Evolutionary conservation across 1,140 invertebrate genomes (phyloP).

Genomic region (Theocolax elegans): DNA sequence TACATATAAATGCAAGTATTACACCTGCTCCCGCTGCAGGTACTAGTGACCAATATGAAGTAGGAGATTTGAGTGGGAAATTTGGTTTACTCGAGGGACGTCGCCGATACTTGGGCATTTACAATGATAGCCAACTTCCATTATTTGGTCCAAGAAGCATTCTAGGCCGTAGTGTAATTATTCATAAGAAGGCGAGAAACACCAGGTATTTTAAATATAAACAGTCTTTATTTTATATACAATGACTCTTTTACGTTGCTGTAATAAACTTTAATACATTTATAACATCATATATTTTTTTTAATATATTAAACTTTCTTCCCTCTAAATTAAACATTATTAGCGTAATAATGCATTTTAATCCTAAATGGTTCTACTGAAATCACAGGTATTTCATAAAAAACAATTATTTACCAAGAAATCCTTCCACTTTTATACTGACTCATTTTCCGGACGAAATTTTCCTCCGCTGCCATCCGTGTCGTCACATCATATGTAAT

Average conservation of each 20-base stretch:
- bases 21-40: conserved; percentile 74
- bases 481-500: too few relatives aligned
- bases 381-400: too few relatives aligned
- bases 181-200: conserved; percentile 78
- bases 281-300: too few relatives aligned
- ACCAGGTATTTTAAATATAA: conserved; percentile 56
- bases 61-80: conserved; percentile 92
- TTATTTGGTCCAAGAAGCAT: conserved; percentile 87
- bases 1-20: conserved; percentile 72
- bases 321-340: too few relatives aligned
- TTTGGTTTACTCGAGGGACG: conserved; percentile 79
- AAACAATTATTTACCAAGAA: too few relatives aligned
- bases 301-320: too few relatives aligned
- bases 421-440: too few relatives aligned
- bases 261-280: background rate
- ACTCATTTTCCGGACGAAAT: too few relatives aligned
- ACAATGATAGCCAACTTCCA: conserved; percentile 86
- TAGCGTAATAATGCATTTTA: too few relatives aligned
- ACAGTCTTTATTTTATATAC: background rate
- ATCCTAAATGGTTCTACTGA: too few relatives aligned
- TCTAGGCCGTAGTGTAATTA: conserved; percentile 87
- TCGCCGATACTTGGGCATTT: conserved; percentile 70
- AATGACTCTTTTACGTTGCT: too few relatives aligned
- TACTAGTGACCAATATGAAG: conserved; percentile 86
- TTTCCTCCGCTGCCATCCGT: too few relatives aligned